phyloP scores from a whole-genome alignment of 2,888 invertebrate genomes.

The Machimus rusticus region DNA sequence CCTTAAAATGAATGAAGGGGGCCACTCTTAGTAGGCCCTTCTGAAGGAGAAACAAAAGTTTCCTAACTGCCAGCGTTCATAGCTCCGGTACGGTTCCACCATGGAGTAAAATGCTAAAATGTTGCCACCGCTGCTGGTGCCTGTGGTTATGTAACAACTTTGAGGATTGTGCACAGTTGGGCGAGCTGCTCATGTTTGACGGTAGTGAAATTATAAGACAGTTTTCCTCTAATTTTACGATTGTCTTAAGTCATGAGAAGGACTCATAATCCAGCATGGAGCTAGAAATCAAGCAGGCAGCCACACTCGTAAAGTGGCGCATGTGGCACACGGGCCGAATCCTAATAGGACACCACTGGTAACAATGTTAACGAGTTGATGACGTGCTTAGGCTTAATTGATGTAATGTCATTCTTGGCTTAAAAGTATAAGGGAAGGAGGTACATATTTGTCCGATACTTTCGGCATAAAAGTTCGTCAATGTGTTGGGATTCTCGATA shows the following conservation, averaged over 20 bases:
- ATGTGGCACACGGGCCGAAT: not conserved
- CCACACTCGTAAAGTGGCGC: not conserved
- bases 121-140: not conserved
- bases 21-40: not conserved
- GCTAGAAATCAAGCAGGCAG: not conserved
- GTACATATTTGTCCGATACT: not conserved
- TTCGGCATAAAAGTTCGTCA: not conserved
- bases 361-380: not conserved
- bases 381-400: not conserved
- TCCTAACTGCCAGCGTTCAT: not conserved
- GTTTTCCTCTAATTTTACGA: constrained; percentile 28
- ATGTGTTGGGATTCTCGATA: not conserved
- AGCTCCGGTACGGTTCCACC: not conserved
- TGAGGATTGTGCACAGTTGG: not conserved
- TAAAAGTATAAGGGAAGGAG: not conserved
- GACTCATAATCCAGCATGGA: constrained; percentile 22
- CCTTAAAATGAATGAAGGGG: constrained; percentile 10
- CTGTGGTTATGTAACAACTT: constrained; percentile 19
- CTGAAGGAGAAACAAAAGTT: not conserved
- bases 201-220: constrained; percentile 25
- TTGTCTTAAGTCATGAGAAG: constrained; percentile 34
- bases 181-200: constrained; percentile 1
- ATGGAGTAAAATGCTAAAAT: constrained; percentile 8
- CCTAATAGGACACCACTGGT: not conserved
- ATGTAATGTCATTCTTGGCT: not conserved